These are phyloP conservation scores for Microtus richardsoni DNA, from an alignment of 2,113 vertebrate genomes.

Conservation along the genomic window DNA sequence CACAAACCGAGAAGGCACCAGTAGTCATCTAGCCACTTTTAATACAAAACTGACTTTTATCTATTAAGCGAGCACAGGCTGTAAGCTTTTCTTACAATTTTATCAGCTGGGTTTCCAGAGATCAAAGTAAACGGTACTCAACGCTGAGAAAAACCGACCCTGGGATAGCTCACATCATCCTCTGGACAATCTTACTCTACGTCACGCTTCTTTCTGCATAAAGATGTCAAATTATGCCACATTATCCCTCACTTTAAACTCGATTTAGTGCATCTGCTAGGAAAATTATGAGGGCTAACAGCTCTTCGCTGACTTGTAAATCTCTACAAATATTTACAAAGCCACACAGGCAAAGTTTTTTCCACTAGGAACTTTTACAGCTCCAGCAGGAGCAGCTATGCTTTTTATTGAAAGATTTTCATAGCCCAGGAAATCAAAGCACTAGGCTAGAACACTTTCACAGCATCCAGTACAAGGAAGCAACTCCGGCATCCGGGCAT, in stretches of 20 bases:
- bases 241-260: not conserved
- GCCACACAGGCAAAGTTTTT: not conserved
- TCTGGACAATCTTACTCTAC: not conserved
- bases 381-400: not conserved
- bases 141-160: not conserved
- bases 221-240: not conserved
- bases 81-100: conserved; percentile 18
- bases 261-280: not conserved
- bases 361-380: not conserved
- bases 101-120: not conserved
- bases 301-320: conserved; percentile 12
- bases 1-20: not conserved
- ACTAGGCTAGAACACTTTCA: not conserved
- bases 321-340: not conserved
- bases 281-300: not conserved
- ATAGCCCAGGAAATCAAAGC: not conserved
- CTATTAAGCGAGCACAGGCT: not conserved
- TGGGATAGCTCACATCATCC: too few relatives aligned
- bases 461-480: not conserved
- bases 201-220: not conserved
- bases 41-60: not conserved
- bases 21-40: not conserved
- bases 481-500: not conserved
- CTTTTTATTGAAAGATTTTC: not conserved
- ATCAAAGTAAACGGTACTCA: not conserved